Conservation (phyloP, 2,113 vertebrate species). For the Xyrauchen texanus region DNA sequence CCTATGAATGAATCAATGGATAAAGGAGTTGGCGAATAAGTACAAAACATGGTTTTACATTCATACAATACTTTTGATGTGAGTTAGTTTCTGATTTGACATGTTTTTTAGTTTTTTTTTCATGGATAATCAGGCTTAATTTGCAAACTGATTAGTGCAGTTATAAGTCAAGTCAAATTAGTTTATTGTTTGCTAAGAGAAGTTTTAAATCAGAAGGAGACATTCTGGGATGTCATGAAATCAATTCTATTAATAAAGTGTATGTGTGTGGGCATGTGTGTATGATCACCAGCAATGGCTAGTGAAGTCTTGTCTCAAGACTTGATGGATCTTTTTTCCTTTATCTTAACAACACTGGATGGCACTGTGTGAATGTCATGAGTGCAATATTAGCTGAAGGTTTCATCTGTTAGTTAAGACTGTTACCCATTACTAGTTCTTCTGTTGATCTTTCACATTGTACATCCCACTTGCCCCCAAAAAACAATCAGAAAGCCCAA, state of each 20-base stretch:
- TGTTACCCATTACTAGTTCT: not conserved
- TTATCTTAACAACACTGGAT: not conserved
- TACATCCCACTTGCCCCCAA: not conserved
- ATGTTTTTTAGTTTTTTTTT: too few species aligned
- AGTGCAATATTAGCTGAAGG: not conserved
- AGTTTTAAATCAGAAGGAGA: too few species aligned
- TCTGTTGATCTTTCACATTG: not conserved
- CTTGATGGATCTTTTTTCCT: slow-evolving; percentile 1
- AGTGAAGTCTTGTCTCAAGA: slow-evolving; percentile 10
- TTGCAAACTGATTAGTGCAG: too few species aligned
- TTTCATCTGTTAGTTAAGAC: slow-evolving; percentile 2
- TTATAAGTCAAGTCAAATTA: too few species aligned
- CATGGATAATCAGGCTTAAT: too few species aligned
- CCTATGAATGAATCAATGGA: not conserved
- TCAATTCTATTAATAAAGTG: not conserved
- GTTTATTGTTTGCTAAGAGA: too few species aligned
- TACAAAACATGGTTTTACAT: slow-evolving; percentile 14
- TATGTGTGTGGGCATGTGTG: not conserved
- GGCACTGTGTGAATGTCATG: not conserved
- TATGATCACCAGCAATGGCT: slow-evolving; percentile 1
- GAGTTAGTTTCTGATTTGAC: too few species aligned
- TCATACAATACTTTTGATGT: slow-evolving; percentile 6
- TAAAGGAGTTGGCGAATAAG: not conserved
- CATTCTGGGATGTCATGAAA: too few species aligned
- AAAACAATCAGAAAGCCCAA: not conserved